Conservation (phyloP, 2,888 invertebrate genomes). For the Nasonovia ribisnigri region DNA sequence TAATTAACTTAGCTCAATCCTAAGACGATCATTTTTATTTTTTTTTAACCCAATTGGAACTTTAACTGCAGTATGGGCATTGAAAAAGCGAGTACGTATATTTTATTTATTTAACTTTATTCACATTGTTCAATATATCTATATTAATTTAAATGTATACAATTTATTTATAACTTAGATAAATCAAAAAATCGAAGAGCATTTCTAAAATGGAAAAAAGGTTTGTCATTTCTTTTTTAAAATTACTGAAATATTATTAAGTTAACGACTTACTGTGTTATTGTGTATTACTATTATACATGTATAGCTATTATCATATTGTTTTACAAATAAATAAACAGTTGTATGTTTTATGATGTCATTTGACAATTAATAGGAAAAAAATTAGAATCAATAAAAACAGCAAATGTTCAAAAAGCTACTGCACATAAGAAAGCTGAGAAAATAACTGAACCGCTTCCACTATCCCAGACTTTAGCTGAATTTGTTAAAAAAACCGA, state of each 20-base stretch:
- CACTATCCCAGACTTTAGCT: constrained; percentile 31
- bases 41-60: not conserved
- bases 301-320: no score
- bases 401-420: constrained; percentile 23
- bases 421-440: not conserved
- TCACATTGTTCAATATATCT: not conserved
- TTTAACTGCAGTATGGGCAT: constrained; percentile 28
- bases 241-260: not conserved
- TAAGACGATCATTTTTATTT: no score
- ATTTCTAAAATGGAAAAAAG: constrained; percentile 58
- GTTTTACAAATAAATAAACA: no score
- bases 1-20: no score
- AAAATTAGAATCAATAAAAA: constrained; percentile 36
- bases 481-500: constrained; percentile 57
- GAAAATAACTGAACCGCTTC: constrained; percentile 17
- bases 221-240: constrained; percentile 22
- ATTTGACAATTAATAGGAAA: constrained; percentile 20
- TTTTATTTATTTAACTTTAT: not conserved
- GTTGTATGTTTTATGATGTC: not conserved
- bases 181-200: constrained; percentile 59
- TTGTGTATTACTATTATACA: not conserved
- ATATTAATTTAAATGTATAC: not conserved
- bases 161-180: constrained; percentile 28
- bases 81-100: constrained; percentile 60
- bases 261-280: not conserved